These are phyloP conservation scores for Drosophila bunnanda DNA, from an alignment of 2,888 invertebrate species.

Conservation along the genomic window DNA sequence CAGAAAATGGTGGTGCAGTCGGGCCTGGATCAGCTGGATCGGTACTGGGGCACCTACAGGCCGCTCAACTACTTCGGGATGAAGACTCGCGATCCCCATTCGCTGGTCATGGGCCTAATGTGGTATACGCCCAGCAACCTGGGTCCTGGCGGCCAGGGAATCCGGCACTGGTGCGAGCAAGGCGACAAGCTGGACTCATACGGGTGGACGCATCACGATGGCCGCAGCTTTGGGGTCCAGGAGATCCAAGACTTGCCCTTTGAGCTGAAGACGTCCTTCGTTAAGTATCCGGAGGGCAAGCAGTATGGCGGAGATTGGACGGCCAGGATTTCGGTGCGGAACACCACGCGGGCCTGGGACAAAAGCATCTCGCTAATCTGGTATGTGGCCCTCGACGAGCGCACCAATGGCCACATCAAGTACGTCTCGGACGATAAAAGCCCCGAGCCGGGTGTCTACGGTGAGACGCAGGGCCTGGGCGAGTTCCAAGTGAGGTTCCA, in stretches of 20 bases:
- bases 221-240: conserved; percentile 95
- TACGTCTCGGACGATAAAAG: conserved; percentile 81
- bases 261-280: conserved; percentile 92
- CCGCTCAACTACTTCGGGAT: conserved; percentile 95
- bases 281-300: conserved; percentile 93
- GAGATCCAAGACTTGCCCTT: conserved; percentile 93
- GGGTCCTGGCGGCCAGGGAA: conserved; percentile 89
- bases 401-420: conserved; percentile 86
- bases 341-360: conserved; percentile 81
- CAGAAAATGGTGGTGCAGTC: conserved; percentile 90
- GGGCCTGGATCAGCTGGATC: conserved; percentile 90
- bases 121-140: conserved; percentile 94
- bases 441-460: conserved; percentile 85
- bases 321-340: conserved; percentile 89
- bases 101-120: conserved; percentile 97
- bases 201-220: conserved; percentile 97
- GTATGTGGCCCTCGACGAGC: conserved; percentile 93
- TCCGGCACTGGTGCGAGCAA: conserved; percentile 97
- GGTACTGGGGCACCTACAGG: conserved; percentile 97
- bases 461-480: conserved; percentile 91
- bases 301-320: conserved; percentile 97
- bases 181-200: conserved; percentile 92
- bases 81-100: conserved; percentile 94
- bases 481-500: conserved; percentile 87
- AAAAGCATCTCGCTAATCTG: conserved; percentile 88